Evolutionary conservation across 2,797 vertebrate genomes (phyloP), one percentile per base, ranked within the genome.

Genomic region (Heterohyrax brucei): DNA sequence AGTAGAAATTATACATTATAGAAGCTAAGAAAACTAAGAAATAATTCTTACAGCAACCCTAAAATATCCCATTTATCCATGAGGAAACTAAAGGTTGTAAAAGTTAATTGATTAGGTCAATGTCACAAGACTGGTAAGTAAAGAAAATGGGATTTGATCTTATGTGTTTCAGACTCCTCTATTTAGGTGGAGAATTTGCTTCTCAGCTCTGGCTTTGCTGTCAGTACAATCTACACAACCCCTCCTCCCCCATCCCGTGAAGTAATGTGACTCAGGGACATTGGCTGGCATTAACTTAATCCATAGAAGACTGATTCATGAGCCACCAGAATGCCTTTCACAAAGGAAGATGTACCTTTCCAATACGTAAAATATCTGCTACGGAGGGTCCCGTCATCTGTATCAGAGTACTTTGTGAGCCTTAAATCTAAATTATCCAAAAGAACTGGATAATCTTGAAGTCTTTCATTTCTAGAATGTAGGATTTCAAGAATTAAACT

Each of bases 111-210:
- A 86, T 8, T 14, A 70, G 26, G 61, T 12, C 18, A 56, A 53
- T 61, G 24, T 94, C 68, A 77, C 48, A 56, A 61, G 87, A 78
- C 30, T 24, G 44, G n/a, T 53, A 33, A 64, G 59, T 87, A 46
- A 83, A 75, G 48, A 85, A 91, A 94, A 95, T 64, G 24, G 1
- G 5, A 33, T 89, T 77, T 73, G 46, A 75, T 66, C 48, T 26
- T 66, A 33, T 39, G 24, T 62, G 44, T 89, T 73, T 84, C n/a
- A n/a, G 50, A 21, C 68, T 87, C 53, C 21, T 73, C 0, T 44
- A 61, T 89, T 95, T 89, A 83, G 66, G 39, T 93, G 62, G 72
- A 26, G 7, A 86, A 33, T 93, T 89, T 85, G 46, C 28, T 73
- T 59, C 39, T 80, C 14, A 61, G 50, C 14, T 79, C 72, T 91